phyloP scores from a whole-genome alignment of 2,113 vertebrate genomes.

The Xiphophorus couchianus region DNA sequence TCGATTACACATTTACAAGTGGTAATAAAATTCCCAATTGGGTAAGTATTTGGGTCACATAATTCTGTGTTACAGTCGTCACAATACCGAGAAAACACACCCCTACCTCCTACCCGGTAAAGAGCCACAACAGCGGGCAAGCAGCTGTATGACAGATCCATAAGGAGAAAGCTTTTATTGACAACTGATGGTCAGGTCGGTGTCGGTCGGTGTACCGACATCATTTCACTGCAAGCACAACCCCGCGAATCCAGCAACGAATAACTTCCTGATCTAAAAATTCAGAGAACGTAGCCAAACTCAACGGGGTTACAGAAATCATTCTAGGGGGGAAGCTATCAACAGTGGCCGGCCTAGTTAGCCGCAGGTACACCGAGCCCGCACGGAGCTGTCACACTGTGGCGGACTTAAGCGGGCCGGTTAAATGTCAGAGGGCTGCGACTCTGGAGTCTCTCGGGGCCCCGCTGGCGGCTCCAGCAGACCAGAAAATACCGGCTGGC shows the following conservation, averaged over 20 bases:
- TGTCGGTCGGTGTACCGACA: conserved; percentile 8
- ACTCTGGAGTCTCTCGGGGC: conserved; percentile 47
- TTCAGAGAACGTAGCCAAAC: conserved; percentile 48
- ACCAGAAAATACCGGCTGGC: conserved; percentile 40
- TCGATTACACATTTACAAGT: neutral
- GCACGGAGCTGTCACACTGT: conserved; percentile 59
- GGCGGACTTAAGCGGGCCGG: conserved; percentile 29
- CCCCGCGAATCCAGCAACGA: conserved; percentile 13
- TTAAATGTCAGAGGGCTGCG: conserved; percentile 62
- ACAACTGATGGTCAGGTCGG: conserved; percentile 24
- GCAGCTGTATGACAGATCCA: conserved; percentile 3
- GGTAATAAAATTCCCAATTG: neutral
- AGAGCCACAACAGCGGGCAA: neutral
- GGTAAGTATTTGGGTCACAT: neutral
- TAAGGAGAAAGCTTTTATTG: conserved; percentile 11
- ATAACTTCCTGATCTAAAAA: conserved; percentile 55
- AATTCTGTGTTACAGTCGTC: conserved; percentile 38
- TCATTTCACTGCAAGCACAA: conserved; percentile 32
- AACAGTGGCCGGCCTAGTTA: conserved; percentile 67
- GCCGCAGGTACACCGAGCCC: conserved; percentile 40
- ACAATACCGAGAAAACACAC: conserved; percentile 63
- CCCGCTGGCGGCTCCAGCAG: conserved; percentile 34
- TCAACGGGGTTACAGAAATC: conserved; percentile 69
- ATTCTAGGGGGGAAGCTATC: conserved; percentile 33
- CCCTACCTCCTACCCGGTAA: conserved; percentile 43